Evolutionary conservation across 2,888 invertebrate species (phyloP).

Genomic region (Cryptus viduatorius): DNA sequence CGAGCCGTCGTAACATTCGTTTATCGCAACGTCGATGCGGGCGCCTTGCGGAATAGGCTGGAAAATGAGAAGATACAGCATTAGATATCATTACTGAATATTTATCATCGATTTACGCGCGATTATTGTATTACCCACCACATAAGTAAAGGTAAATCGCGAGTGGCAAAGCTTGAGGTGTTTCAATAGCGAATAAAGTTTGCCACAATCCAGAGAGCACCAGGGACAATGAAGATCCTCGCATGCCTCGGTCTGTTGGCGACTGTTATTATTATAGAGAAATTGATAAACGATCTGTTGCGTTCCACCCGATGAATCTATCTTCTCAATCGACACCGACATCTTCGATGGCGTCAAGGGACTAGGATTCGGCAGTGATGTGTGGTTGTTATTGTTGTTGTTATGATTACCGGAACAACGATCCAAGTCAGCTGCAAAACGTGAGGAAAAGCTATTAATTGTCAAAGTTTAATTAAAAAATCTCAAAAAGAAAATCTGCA

Average conservation of each 20-base stretch:
- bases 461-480: background rate
- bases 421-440: conserved; percentile 78
- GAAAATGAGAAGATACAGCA: conserved; percentile 40
- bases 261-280: conserved; percentile 96
- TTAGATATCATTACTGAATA: background rate
- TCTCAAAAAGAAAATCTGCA: too few species aligned
- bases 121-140: conserved; percentile 86
- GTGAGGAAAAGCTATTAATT: conserved; percentile 9
- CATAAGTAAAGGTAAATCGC: conserved; percentile 96
- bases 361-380: conserved; percentile 82
- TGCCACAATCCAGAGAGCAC: conserved; percentile 96
- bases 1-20: conserved; percentile 97
- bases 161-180: conserved; percentile 97
- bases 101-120: conserved; percentile 45
- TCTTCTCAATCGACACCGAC: conserved; percentile 77
- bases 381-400: conserved; percentile 81
- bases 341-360: conserved; percentile 81
- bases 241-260: conserved; percentile 97
- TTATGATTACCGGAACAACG: conserved; percentile 81
- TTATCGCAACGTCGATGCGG: conserved; percentile 97
- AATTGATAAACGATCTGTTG: conserved; percentile 97
- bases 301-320: conserved; percentile 82
- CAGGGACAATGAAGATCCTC: conserved; percentile 98
- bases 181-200: conserved; percentile 95
- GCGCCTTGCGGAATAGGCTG: conserved; percentile 92